phyloP scores from a whole-genome alignment of 2,888 invertebrate genomes.

The Tetramorium bicarinatum region DNA sequence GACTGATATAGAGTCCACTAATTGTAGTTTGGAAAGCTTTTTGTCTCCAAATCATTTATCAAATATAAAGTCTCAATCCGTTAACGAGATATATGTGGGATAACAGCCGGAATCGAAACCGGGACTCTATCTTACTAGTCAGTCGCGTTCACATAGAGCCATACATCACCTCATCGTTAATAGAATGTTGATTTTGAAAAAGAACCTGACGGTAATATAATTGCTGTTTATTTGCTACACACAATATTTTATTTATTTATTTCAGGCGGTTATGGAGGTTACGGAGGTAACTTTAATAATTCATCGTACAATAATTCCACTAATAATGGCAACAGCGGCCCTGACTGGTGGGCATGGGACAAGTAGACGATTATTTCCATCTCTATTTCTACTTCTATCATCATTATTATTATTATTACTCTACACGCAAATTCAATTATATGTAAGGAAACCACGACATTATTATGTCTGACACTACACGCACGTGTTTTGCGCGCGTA shows the following conservation, averaged over 20 bases:
- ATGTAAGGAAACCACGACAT: slow-evolving; percentile 83
- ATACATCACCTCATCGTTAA: too few relatives aligned
- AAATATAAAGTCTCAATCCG: too few relatives aligned
- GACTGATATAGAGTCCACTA: too few relatives aligned
- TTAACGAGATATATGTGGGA: too few relatives aligned
- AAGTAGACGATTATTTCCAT: slow-evolving; percentile 78
- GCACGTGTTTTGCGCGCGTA: slow-evolving; percentile 70
- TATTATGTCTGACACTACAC: slow-evolving; percentile 71
- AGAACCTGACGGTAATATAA: background rate
- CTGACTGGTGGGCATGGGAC: slow-evolving; percentile 85
- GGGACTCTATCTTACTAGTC: too few relatives aligned
- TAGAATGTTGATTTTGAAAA: background rate
- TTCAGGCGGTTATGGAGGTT: slow-evolving; percentile 82
- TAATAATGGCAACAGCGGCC: slow-evolving; percentile 83
- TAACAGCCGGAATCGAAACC: too few relatives aligned
- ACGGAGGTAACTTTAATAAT: slow-evolving; percentile 82
- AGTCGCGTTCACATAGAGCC: too few relatives aligned
- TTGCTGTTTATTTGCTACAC: background rate
- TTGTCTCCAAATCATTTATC: too few relatives aligned
- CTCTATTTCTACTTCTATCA: slow-evolving; percentile 81
- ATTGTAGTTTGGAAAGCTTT: too few relatives aligned
- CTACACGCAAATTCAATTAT: slow-evolving; percentile 85
- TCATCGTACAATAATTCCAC: slow-evolving; percentile 82
- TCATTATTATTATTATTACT: slow-evolving; percentile 80
- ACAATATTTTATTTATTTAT: background rate